Evolutionary conservation across 1,140 invertebrate species (phyloP), one percentile per base, ranked within the genome.

Genomic region (Pogonus chalceus): DNA sequence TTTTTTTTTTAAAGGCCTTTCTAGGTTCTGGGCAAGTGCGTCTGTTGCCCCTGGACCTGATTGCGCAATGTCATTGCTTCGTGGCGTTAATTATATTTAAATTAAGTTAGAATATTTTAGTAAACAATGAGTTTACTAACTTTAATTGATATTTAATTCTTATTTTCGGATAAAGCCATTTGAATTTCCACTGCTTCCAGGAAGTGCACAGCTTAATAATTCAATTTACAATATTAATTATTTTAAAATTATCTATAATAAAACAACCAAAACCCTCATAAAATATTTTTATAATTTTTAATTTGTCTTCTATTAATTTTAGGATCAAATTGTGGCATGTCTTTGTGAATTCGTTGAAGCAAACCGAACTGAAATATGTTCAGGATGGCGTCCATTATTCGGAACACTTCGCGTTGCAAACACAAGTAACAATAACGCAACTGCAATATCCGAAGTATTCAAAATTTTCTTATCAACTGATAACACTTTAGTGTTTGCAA

Each of bases 261-360:
- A 54, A 14, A 23, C n/a, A n/a, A n/a, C n/a, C n/a, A 20, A 20
- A 54, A 23, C 16, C 7, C 7, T 35, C 4, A 52, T 52, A 54
- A 51, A 35, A 4, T 39, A 9, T 4, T 35, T 26, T 56, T 14
- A 56, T 26, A 20, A 10, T 9, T 1, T 52, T 2, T 31, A 26
- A 14, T 46, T 18, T 46, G 20, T 52, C 22, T 62, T 61, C 59
- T 65, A 53, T n/a, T n/a, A n/a, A 60, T 71, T 76, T 64, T 66
- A 82, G 77, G 81, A 83, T 62, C 81, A 96, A 84, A 93, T 96
- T 64, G 88, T 96, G 35, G 91, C 90, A 54, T 95, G 90, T 58
- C 86, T 96, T 20, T 96, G 92, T 71, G 92, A 95, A 72, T 92
- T 95, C 66, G 92, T 96, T 0, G 93, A 96, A 73, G 90, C 89